A percentile compares a stretch with the other conserved stretches of the same genome.
Conservation (phyloP, 2,797 vertebrate genomes). For the Hydrocynus forskahlii region DNA sequence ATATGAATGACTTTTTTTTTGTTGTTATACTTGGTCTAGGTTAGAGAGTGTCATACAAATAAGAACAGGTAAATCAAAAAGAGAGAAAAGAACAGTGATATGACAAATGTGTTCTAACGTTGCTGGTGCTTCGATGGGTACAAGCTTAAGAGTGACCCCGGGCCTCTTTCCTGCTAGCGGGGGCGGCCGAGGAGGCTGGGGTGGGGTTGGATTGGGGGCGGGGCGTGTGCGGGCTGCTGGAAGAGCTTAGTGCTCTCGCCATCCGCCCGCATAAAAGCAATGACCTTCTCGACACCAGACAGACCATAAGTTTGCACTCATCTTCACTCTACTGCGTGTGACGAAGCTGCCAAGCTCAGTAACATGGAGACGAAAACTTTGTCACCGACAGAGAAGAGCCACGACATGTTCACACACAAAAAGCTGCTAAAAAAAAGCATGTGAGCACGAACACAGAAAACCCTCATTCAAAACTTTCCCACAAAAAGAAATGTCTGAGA, state of each 20-base stretch:
- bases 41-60: slow-evolving; percentile 81
- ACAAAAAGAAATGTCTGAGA: slow-evolving; percentile 54
- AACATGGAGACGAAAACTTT: slow-evolving; percentile 67
- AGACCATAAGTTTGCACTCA: slow-evolving; percentile 69
- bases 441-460: slow-evolving; percentile 64
- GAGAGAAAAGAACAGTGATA: slow-evolving; percentile 77
- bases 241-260: slow-evolving; percentile 65
- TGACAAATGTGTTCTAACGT: slow-evolving; percentile 84
- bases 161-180: slow-evolving; percentile 50
- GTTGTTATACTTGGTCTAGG: slow-evolving; percentile 82
- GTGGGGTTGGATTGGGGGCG: slow-evolving; percentile 39
- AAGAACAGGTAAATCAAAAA: slow-evolving; percentile 73
- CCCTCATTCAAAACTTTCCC: slow-evolving; percentile 52
- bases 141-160: slow-evolving; percentile 59
- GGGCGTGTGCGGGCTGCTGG: slow-evolving; percentile 50
- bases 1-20: slow-evolving; percentile 80
- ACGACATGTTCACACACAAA: slow-evolving; percentile 61
- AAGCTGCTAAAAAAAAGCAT: slow-evolving; percentile 65
- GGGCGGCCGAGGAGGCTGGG: slow-evolving; percentile 44
- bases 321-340: slow-evolving; percentile 59
- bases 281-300: slow-evolving; percentile 66
- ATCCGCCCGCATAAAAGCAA: slow-evolving; percentile 74
- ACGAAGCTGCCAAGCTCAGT: slow-evolving; percentile 54
- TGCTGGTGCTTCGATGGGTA: slow-evolving; percentile 82
- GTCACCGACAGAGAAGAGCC: slow-evolving; percentile 59